These are phyloP conservation scores for Megalonaias nervosa DNA, from an alignment of 1,140 invertebrate species.

Conservation along the genomic window DNA sequence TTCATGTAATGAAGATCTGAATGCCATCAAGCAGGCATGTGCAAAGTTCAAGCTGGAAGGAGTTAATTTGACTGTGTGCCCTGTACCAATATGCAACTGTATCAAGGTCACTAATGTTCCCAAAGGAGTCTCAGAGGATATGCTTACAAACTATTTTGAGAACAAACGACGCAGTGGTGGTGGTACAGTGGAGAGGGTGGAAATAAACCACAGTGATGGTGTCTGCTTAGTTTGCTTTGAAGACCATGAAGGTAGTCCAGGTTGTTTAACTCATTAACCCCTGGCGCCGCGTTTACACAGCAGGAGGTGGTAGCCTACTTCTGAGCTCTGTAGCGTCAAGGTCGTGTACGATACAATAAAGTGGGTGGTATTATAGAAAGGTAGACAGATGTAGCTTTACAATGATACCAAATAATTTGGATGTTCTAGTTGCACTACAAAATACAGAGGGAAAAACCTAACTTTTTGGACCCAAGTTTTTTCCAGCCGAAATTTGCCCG, in stretches of 20 bases:
- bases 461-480: no score
- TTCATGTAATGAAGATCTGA: slow-evolving; percentile 3
- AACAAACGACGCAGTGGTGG: slow-evolving; percentile 19
- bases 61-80: slow-evolving; percentile 4
- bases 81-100: slow-evolving; percentile 26
- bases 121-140: slow-evolving; percentile 20
- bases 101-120: slow-evolving; percentile 26
- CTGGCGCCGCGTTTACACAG: no score
- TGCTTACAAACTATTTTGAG: slow-evolving; percentile 31
- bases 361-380: no score
- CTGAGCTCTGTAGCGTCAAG: no score
- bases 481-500: no score
- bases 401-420: no score
- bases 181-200: slow-evolving; percentile 24
- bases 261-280: no score
- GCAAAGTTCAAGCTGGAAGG: slow-evolving; percentile 13
- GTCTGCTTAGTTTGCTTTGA: slow-evolving; percentile 25
- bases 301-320: no score
- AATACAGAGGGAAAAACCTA: no score
- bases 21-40: slow-evolving; percentile 6
- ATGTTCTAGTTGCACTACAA: no score
- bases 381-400: no score
- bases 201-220: slow-evolving; percentile 15
- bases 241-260: slow-evolving; percentile 16
- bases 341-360: no score